These are phyloP conservation scores for Morelia viridis DNA, from an alignment of 2,797 vertebrate genomes.

Conservation along the genomic window DNA sequence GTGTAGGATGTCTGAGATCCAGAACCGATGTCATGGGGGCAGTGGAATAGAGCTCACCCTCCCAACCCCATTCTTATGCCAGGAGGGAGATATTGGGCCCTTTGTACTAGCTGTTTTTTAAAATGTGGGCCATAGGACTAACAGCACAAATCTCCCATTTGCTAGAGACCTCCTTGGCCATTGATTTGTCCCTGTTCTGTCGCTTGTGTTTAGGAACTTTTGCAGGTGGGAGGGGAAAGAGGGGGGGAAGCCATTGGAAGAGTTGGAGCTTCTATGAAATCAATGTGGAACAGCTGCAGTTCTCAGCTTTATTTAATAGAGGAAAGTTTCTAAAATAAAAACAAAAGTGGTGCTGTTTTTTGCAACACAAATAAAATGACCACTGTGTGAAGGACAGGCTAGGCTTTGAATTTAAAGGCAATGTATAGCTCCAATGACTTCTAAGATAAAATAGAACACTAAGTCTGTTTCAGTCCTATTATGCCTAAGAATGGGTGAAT, in stretches of 20 bases:
- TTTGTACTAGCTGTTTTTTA: not conserved
- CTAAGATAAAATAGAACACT: constrained; percentile 53
- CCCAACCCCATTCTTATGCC: not conserved
- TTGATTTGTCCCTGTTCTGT: not conserved
- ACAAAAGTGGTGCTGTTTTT: not conserved
- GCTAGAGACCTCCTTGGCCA: not conserved
- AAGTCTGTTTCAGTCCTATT: constrained; percentile 53
- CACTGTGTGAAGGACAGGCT: not conserved
- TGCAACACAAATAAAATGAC: constrained; percentile 2
- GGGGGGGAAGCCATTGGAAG: not conserved
- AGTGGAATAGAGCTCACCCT: not conserved
- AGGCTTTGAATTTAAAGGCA: constrained; percentile 55
- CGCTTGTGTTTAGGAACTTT: not conserved
- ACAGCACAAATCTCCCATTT: not conserved
- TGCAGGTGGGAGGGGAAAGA: not conserved
- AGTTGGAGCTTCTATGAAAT: not conserved
- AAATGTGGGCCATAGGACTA: not conserved
- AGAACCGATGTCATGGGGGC: not conserved
- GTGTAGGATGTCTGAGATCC: not conserved
- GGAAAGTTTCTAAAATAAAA: constrained; percentile 1
- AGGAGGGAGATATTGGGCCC: not conserved
- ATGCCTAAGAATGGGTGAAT: constrained; percentile 13
- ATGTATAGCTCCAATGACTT: constrained; percentile 67
- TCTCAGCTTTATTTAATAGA: not conserved
- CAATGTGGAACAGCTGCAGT: not conserved